phyloP scores from a whole-genome alignment of 2,113 vertebrate genomes.

The Lampris incognitus region DNA sequence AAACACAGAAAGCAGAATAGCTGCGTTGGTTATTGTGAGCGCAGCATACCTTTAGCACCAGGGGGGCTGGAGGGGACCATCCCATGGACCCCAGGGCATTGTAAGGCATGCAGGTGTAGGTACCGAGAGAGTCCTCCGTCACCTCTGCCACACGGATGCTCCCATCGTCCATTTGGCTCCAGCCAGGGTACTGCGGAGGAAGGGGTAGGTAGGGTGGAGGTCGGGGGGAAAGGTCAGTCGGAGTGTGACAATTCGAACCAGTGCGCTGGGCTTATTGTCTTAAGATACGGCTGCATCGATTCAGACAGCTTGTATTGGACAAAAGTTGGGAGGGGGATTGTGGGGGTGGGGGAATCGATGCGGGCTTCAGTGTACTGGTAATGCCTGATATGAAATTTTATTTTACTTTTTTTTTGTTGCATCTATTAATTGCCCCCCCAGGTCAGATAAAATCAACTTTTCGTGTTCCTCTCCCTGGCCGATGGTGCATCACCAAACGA shows the following conservation, averaged over 20 bases:
- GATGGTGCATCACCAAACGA: too few species aligned
- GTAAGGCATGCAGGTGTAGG: slow-evolving; percentile 99
- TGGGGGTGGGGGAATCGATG: too few species aligned
- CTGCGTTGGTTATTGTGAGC: neutral
- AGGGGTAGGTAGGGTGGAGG: neutral
- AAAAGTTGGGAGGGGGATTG: too few species aligned
- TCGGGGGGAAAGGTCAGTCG: neutral
- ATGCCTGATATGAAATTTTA: too few species aligned
- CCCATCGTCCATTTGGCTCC: slow-evolving; percentile 96
- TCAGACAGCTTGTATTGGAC: too few species aligned
- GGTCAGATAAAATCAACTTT: too few species aligned
- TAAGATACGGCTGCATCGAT: too few species aligned
- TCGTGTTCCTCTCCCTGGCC: too few species aligned
- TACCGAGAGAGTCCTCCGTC: slow-evolving; percentile 98
- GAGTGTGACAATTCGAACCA: neutral
- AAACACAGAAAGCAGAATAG: neutral
- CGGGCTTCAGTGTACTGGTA: too few species aligned
- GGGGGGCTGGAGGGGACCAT: slow-evolving; percentile 94
- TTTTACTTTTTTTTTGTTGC: too few species aligned
- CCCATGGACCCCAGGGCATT: slow-evolving; percentile 98
- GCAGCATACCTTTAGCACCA: slow-evolving; percentile 95
- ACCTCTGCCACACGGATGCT: slow-evolving; percentile 97
- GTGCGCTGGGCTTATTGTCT: too few species aligned
- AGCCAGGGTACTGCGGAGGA: slow-evolving; percentile 88
- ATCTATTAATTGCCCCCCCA: too few species aligned